Evolutionary conservation across 1,140 invertebrate species (phyloP), one percentile per base, ranked within the genome.

Genomic region (Hyles vespertilio): DNA sequence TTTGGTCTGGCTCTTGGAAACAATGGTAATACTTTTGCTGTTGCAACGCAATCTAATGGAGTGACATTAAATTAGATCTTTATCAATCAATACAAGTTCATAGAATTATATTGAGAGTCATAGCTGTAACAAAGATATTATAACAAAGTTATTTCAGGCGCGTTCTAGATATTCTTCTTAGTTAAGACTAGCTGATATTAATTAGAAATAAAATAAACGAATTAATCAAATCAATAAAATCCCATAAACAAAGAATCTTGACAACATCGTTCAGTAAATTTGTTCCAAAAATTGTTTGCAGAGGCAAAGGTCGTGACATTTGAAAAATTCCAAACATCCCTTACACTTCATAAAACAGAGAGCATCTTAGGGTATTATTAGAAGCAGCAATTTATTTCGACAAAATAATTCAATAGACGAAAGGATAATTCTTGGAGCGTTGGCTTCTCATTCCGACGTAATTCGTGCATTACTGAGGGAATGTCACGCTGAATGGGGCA

Each of bases 401-500:
- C 53, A 45, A 56, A 59, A 63, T 59, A 63, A 63, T 63, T 63
- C 57, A 51, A 56, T 56, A 36, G 57, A 3, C 47, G 57, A 51
- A 58, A 63, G 54, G 59, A 65, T 65, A 59, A 68, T 65, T 61
- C 62, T 44, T 49, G 58, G 54, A 56, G 50, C 45, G 45, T 55
- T 48, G 11, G 22, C 34, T n/a, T 11, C 56, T 43, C 43, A 43
- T 69, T 65, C 55, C 62, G 51, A 64, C 57, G 74, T 72, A 77
- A 81, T 79, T 81, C 69, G 70, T 60, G 58, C 65, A 64, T 66
- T 69, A 70, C 69, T 65, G 65, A 62, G 48, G 70, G 51, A 72
- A 71, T 67, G 69, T 64, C 61, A 67, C 55, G 61, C 66, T 33
- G 63, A 66, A 72, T 58, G 47, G 57, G 61, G 65, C 58, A 67